These are phyloP conservation scores for Panurus biarmicus DNA, from an alignment of 2,113 vertebrate genomes.

Conservation along the genomic window DNA sequence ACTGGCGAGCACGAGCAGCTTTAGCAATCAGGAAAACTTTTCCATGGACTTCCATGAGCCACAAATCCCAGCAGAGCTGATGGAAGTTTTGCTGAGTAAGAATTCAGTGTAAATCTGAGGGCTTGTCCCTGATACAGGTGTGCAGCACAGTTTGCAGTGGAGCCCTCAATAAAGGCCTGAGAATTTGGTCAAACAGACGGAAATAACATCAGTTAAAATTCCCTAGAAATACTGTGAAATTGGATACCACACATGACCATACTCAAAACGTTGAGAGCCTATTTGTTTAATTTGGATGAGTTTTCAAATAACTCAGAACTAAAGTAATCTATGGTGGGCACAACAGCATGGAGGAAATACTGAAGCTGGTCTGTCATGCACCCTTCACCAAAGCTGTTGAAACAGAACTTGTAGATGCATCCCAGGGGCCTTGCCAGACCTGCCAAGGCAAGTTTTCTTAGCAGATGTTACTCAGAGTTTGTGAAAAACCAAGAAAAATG, in stretches of 20 bases:
- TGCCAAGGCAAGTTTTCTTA: neutral
- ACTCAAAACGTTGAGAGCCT: neutral
- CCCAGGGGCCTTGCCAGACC: neutral
- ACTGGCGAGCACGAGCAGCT: neutral
- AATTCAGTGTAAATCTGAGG: neutral
- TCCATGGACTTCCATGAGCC: neutral
- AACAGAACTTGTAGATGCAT: neutral
- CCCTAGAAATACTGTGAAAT: neutral
- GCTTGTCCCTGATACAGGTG: neutral
- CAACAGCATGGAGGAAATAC: neutral
- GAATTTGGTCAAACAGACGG: neutral
- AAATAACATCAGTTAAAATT: neutral
- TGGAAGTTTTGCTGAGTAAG: conserved; percentile 11
- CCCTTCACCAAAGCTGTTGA: neutral
- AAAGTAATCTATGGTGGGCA: neutral
- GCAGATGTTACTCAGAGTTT: neutral
- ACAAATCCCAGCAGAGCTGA: neutral
- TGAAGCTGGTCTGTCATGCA: neutral
- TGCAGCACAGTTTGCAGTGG: neutral
- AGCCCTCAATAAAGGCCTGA: neutral
- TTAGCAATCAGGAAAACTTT: neutral
- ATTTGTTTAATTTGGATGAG: conserved; percentile 28
- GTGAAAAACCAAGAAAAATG: neutral
- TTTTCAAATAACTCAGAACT: neutral
- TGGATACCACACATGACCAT: neutral